Evolutionary conservation across 2,888 invertebrate genomes (phyloP).

Genomic region (Apoda limacodes): DNA sequence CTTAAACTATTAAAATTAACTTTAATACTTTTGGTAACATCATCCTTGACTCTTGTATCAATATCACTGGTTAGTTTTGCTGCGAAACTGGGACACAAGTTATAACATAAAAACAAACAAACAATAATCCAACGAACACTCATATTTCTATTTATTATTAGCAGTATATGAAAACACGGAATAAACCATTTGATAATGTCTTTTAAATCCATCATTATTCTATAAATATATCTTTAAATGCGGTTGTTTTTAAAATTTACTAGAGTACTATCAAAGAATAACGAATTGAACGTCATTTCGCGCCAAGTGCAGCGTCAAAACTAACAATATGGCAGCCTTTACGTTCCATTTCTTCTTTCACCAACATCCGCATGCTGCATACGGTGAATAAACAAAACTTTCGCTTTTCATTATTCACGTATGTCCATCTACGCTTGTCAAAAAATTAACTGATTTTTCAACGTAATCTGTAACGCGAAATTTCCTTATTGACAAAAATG

Average conservation of each 20-base stretch:
- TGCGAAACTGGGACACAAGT: conserved; percentile 31
- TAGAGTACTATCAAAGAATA: conserved; percentile 11
- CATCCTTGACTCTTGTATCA: conserved; percentile 19
- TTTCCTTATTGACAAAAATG: too few species aligned
- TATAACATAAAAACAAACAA: conserved; percentile 47
- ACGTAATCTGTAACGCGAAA: too few species aligned
- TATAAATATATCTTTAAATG: conserved; percentile 6
- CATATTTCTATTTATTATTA: conserved; percentile 30
- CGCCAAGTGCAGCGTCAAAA: conserved; percentile 28
- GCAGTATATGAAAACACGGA: conserved; percentile 54
- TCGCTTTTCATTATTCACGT: conserved; percentile 35
- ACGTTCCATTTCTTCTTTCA: conserved; percentile 51
- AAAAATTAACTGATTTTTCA: too few species aligned
- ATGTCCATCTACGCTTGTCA: conserved; percentile 25
- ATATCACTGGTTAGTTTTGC: conserved; percentile 29
- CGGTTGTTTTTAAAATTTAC: conserved; percentile 9
- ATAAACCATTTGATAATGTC: conserved; percentile 64
- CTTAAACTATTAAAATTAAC: conserved; percentile 19
- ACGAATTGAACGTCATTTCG: conserved; percentile 33
- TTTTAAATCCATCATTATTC: conserved; percentile 52
- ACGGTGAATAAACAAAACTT: conserved; percentile 18
- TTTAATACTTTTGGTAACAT: conserved; percentile 30
- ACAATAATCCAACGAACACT: conserved; percentile 28
- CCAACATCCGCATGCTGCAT: conserved; percentile 16
- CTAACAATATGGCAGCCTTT: conserved; percentile 28